Conservation (phyloP, 1,140 invertebrate species). For the Lineus longissimus region DNA sequence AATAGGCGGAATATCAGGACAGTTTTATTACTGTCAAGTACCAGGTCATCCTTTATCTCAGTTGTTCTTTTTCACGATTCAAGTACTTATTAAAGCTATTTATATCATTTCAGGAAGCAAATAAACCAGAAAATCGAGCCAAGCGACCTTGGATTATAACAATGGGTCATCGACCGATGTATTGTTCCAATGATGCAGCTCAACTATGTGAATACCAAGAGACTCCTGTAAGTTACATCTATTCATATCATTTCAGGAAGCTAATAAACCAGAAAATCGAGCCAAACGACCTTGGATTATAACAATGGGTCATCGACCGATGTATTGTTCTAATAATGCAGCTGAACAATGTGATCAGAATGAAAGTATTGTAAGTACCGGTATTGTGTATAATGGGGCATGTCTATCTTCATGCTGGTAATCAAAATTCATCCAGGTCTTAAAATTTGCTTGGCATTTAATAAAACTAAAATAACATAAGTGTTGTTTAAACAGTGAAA, state of each 20-base stretch:
- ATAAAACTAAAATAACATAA: too few relatives aligned
- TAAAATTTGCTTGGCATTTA: too few relatives aligned
- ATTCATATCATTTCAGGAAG: slow-evolving; percentile 15
- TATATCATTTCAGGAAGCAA: too few relatives aligned
- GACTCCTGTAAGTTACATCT: background rate
- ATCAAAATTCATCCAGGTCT: too few relatives aligned
- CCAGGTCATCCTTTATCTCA: too few relatives aligned
- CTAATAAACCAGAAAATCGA: slow-evolving; percentile 25
- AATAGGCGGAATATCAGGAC: too few relatives aligned
- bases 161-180: slow-evolving; percentile 30
- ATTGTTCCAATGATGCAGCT: slow-evolving; percentile 27
- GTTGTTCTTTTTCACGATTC: too few relatives aligned
- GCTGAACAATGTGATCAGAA: slow-evolving; percentile 12
- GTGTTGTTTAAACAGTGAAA: too few relatives aligned
- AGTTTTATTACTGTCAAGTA: too few relatives aligned
- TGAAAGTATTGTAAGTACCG: background rate
- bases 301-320: slow-evolving; percentile 26
- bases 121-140: slow-evolving; percentile 21
- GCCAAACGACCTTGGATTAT: slow-evolving; percentile 30
- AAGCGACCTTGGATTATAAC: slow-evolving; percentile 28
- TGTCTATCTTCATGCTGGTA: too few relatives aligned
- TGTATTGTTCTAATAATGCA: slow-evolving; percentile 30
- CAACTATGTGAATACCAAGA: background rate
- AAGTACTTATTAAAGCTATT: too few relatives aligned
- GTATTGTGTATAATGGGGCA: too few relatives aligned